Evolutionary conservation across 2,888 invertebrate species (phyloP).

Genomic region (Apeira syringaria): DNA sequence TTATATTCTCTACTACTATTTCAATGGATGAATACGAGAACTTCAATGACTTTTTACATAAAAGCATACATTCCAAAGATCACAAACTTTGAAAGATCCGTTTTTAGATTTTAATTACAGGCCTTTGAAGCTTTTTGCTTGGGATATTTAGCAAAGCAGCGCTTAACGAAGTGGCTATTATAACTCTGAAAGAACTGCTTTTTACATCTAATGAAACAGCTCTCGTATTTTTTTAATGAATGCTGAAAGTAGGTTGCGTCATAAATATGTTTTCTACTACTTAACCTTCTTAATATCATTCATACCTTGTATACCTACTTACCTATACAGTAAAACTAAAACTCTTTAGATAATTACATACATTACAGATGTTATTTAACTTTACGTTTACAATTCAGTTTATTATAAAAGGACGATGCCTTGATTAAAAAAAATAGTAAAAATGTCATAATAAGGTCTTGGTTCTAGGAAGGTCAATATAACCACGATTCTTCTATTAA

Average conservation of each 20-base stretch:
- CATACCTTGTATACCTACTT: too few species aligned
- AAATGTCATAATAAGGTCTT: too few species aligned
- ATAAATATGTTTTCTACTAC: neutral
- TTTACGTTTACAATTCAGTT: too few species aligned
- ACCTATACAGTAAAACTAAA: too few species aligned
- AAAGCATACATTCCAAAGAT: conserved; percentile 37
- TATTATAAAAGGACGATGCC: too few species aligned
- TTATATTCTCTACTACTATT: too few species aligned
- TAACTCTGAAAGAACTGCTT: conserved; percentile 62
- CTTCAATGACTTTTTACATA: neutral
- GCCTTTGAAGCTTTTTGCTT: conserved; percentile 61
- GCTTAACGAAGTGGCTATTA: conserved; percentile 74
- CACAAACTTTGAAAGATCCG: conserved; percentile 52
- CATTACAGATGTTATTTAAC: too few species aligned
- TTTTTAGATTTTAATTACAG: conserved; percentile 61
- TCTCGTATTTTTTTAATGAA: conserved; percentile 52
- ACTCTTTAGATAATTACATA: too few species aligned
- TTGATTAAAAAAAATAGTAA: too few species aligned
- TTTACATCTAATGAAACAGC: conserved; percentile 61
- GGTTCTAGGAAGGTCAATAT: too few species aligned
- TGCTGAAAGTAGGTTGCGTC: conserved; percentile 10
- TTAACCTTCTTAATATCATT: conserved; percentile 1
- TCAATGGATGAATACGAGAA: too few species aligned
- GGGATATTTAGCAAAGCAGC: conserved; percentile 59
- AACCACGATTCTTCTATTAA: too few species aligned